Evolutionary conservation across 2,113 vertebrate species (phyloP).

Genomic region (Dipodomys merriami): DNA sequence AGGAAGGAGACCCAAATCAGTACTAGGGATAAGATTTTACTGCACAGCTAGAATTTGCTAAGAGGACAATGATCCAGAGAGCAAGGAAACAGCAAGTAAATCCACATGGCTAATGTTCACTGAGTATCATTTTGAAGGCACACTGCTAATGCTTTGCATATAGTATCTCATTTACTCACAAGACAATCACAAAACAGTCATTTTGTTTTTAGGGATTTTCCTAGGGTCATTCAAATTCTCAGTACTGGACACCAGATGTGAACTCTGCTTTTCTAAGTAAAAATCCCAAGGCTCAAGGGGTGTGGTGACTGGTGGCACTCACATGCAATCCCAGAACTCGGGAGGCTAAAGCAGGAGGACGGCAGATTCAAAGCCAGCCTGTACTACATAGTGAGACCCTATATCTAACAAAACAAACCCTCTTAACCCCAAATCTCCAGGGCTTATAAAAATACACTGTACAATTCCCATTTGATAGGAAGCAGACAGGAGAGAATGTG

Average conservation of each 20-base stretch:
- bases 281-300: not conserved
- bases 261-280: not conserved
- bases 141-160: conserved; percentile 12
- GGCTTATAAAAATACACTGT: not conserved
- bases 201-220: conserved; percentile 27
- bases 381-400: too few species aligned
- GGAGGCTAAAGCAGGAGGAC: not conserved
- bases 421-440: not conserved
- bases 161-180: not conserved
- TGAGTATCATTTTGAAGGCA: not conserved
- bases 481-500: not conserved
- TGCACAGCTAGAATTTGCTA: not conserved
- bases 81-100: not conserved
- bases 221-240: conserved; percentile 35
- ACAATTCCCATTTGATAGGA: conserved; percentile 4
- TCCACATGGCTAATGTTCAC: not conserved
- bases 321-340: not conserved
- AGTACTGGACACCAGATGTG: not conserved
- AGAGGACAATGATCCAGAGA: not conserved
- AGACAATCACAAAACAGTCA: not conserved
- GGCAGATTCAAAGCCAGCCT: too few species aligned
- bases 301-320: not conserved
- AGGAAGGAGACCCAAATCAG: not conserved
- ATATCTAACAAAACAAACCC: not conserved
- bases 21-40: not conserved